Evolutionary conservation across 2,797 vertebrate species (phyloP), one percentile per base, ranked within the genome.

Genomic region (Lindbergichthys nudifrons): DNA sequence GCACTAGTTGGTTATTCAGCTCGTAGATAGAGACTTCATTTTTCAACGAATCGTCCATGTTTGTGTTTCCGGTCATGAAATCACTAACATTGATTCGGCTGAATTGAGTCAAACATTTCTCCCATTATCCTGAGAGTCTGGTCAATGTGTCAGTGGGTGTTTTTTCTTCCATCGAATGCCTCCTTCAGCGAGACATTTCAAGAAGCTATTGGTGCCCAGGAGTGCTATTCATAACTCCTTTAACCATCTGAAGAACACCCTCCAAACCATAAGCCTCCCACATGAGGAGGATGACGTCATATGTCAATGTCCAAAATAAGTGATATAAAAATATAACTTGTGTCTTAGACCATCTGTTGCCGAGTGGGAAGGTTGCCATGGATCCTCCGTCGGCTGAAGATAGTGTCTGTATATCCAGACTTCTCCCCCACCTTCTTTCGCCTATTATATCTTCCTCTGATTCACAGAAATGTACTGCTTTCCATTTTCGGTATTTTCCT

Each of bases 311-410:
- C 12, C 4, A 30, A 59, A 68, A 3, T 56, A 72, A 36, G 36
- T 0, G 1, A 65, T 46, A 57, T 52, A 53, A 21, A 75, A 78
- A 77, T 71, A 60, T 19, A 79, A 56, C 54, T 13, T 59, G 45
- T 41, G 70, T 69, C 36, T 53, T n/a, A 77, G 19, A 73, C 65
- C 71, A 89, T 87, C 86, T 84, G 80, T 70, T 75, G 70, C 64
- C n/a, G 77, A 85, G 69, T 65, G 56, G 78, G 58, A 80, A 78
- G 52, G 85, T 82, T 90, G 81, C 80, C 85, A 85, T 82, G 84
- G 78, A 80, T 76, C 59, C 76, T 45, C 76, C 41, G 26, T 11
- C 16, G 59, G 47, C 75, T 83, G 15, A 72, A 73, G 68, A 82
- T 73, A 79, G 56, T 26, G 26, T 26, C 26, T 26, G 26, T 70